Conservation (phyloP, 2,888 invertebrate species). For the Drosophila mercatorum region DNA sequence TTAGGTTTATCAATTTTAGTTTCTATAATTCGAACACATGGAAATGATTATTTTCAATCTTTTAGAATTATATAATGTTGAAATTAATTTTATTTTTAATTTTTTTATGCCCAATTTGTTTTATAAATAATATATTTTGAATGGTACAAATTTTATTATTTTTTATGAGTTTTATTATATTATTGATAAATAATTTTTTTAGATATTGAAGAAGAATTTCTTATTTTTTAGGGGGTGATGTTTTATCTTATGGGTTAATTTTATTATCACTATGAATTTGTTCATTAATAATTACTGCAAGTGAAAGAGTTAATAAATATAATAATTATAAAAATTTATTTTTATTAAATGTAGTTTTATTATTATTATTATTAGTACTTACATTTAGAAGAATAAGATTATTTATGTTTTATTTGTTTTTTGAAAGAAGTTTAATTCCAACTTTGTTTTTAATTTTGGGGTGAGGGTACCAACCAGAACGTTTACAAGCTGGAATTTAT, state of each 20-base stretch:
- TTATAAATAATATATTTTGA: slow-evolving; percentile 1
- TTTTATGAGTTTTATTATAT: neutral
- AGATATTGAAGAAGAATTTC: neutral
- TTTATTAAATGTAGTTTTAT: neutral
- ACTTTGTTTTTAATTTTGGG: slow-evolving; percentile 1
- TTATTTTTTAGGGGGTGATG: neutral
- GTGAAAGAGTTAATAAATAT: neutral
- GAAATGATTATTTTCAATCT: neutral
- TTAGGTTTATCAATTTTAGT: neutral
- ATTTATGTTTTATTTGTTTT: slow-evolving; percentile 2
- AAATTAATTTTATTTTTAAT: neutral
- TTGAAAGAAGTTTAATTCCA: slow-evolving; percentile 1
- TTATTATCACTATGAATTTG: neutral
- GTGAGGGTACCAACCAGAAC: neutral
- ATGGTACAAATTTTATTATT: neutral
- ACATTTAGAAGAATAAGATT: neutral
- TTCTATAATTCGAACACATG: neutral
- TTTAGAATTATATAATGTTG: slow-evolving; percentile 3
- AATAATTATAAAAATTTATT: neutral
- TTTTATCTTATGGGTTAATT: neutral
- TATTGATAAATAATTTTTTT: neutral
- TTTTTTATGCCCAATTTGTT: neutral
- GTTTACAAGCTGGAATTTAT: neutral
- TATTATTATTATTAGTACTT: neutral
- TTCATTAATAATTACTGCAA: neutral